These are phyloP conservation scores for Aeoliscus strigatus DNA, from an alignment of 2,797 vertebrate species.

Conservation along the genomic window DNA sequence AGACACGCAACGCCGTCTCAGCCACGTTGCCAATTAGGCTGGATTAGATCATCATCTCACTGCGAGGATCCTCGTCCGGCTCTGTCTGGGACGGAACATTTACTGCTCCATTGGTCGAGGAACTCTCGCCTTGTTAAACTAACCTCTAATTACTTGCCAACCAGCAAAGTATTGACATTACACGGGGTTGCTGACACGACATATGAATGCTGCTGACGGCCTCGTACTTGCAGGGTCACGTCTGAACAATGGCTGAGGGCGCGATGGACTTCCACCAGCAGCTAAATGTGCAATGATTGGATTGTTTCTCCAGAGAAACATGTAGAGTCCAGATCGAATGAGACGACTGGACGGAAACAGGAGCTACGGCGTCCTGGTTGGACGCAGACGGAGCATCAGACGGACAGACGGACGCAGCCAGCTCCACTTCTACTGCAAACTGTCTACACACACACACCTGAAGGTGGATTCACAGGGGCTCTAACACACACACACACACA, in stretches of 20 bases:
- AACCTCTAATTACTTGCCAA: conserved; percentile 59
- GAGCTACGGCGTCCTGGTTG: conserved; percentile 49
- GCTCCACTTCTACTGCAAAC: too few species aligned
- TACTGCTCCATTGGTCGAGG: conserved; percentile 59
- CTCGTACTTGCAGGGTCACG: conserved; percentile 29
- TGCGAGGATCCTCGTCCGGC: conserved; percentile 34
- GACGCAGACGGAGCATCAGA: conserved; percentile 48
- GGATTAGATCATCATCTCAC: conserved; percentile 44
- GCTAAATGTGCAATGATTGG: conserved; percentile 1
- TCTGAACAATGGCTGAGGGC: too few species aligned
- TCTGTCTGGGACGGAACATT: conserved; percentile 56
- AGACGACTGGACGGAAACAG: conserved; percentile 35
- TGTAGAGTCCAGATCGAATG: conserved; percentile 24
- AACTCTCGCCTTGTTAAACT: conserved; percentile 54
- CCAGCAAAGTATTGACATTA: conserved; percentile 60
- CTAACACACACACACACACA: neutral
- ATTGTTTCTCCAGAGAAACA: conserved; percentile 7
- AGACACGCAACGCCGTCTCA: conserved; percentile 25
- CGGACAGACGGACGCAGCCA: too few species aligned
- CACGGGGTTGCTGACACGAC: conserved; percentile 53
- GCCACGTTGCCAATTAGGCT: conserved; percentile 51
- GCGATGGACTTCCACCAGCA: too few species aligned
- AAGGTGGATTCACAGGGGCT: too few species aligned
- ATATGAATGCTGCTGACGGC: conserved; percentile 35
- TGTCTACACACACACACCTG: too few species aligned